These are phyloP conservation scores for Gephyroberyx darwinii DNA, from an alignment of 2,797 vertebrate genomes.

Conservation along the genomic window DNA sequence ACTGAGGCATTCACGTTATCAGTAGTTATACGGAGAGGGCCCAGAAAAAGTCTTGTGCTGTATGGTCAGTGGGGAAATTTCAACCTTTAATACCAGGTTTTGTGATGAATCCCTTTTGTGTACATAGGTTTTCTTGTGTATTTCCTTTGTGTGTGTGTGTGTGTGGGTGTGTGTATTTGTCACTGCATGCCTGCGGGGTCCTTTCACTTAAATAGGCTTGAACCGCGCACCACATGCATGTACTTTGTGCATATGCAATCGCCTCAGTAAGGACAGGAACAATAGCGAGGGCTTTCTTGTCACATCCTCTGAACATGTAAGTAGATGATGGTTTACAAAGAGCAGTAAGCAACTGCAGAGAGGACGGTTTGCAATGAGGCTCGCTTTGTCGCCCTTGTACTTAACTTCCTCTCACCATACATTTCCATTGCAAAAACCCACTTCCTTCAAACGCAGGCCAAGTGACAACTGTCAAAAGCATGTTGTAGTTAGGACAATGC, in stretches of 20 bases:
- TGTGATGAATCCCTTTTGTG: not conserved
- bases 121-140: no score
- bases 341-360: not conserved
- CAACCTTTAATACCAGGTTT: not conserved
- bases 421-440: not conserved
- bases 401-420: conserved; percentile 27
- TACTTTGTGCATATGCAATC: not conserved
- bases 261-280: not conserved
- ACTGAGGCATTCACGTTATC: no score
- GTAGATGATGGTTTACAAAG: conserved; percentile 32
- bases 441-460: conserved; percentile 16
- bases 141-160: not conserved
- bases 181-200: not conserved
- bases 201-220: conserved; percentile 2
- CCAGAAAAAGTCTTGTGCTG: no score
- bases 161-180: conserved; percentile 3
- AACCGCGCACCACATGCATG: not conserved
- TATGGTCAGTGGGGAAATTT: conserved; percentile 11
- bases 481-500: not conserved
- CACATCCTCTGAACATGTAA: conserved; percentile 5
- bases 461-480: not conserved
- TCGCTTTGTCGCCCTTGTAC: not conserved
- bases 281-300: conserved; percentile 3
- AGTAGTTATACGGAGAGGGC: no score
- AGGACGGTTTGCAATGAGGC: not conserved